These are phyloP conservation scores for Cetoscarus ocellatus DNA, from an alignment of 2,797 vertebrate species.

Conservation along the genomic window DNA sequence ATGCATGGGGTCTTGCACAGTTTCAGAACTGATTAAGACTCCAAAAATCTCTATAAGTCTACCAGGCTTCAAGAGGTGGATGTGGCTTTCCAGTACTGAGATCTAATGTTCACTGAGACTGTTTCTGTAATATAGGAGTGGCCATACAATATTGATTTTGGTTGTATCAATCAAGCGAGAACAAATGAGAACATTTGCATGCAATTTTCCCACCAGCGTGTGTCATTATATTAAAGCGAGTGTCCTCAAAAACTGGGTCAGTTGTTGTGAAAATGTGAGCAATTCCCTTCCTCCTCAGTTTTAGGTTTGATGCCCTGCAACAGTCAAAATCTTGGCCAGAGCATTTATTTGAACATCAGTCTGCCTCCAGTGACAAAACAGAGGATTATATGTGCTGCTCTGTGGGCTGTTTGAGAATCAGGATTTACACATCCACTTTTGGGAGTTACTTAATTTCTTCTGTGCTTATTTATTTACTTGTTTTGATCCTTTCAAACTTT, in stretches of 20 bases:
- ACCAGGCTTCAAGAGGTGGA: no score
- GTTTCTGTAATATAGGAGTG: no score
- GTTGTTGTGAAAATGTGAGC: constrained; percentile 50
- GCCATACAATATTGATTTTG: not conserved
- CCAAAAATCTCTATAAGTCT: no score
- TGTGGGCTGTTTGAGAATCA: constrained; percentile 44
- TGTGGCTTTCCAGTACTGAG: no score
- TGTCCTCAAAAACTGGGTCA: constrained; percentile 49
- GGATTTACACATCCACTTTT: constrained; percentile 20
- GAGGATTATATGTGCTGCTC: constrained; percentile 57
- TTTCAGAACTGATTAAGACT: no score
- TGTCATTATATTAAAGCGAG: constrained; percentile 16
- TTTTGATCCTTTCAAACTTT: constrained; percentile 13
- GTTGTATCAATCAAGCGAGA: not conserved
- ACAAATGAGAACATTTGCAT: not conserved
- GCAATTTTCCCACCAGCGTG: not conserved
- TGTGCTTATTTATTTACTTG: constrained; percentile 1
- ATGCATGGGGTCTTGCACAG: no score
- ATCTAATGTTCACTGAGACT: no score
- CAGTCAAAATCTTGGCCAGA: constrained; percentile 46
- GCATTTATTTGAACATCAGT: constrained; percentile 45
- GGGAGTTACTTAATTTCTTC: constrained; percentile 7
- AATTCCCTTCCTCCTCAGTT: constrained; percentile 19
- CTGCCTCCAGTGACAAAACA: constrained; percentile 36
- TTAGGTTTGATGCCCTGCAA: constrained; percentile 24